Base-by-base conservation (phyloP, 2,888 invertebrate species). In the Cataglyphis rosenhaueri region DNA sequence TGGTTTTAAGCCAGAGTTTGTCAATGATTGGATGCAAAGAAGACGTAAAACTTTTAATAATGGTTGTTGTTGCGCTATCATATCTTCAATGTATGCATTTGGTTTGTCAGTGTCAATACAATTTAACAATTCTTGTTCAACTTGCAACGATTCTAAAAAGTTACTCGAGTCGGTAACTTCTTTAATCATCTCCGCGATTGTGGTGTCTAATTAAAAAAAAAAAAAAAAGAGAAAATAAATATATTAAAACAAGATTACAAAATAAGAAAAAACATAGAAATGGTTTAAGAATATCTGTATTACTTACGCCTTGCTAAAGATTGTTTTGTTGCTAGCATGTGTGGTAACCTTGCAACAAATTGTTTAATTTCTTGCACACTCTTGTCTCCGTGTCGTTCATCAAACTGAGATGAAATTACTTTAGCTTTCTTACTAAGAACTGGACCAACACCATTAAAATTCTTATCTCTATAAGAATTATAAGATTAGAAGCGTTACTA, bases 331-430 rank as follows among this genome's bases (percentile, higher is more conserved):
- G 97, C 97, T 92, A 99, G 95, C 95, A 99, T 96, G 90, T 97
- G 97, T 0, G 99, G 99, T 86, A 99, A 95, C 74, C 97, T 97
- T 52, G 98, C 97, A 3, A 99, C 99, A 94, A 99, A 98, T 92
- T 97, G 97, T 93, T 98, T 98, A 95, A 99, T 98, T 95, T 99
- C 98, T 91, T 98, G 98, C n/a, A 99, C 97, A 0, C 98, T 97
- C 94, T 98, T 98, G 79, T 98, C 97, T 70, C 96, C 96, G 93
- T 98, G 97, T 41, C 97, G 96, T 92, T 98, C 98, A 94, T 98
- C 97, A 93, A 98, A 96, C 93, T 98, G 97, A 0, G 97, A 96
- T 86, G 98, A 97, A 75, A 99, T 98, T 8, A 97, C 95, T 92
- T 97, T 98, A 0, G 98, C 98, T 94, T 98, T 98, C 91, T 97